These are phyloP conservation scores for Promerops cafer DNA, from an alignment of 2,113 vertebrate genomes.

Conservation along the genomic window DNA sequence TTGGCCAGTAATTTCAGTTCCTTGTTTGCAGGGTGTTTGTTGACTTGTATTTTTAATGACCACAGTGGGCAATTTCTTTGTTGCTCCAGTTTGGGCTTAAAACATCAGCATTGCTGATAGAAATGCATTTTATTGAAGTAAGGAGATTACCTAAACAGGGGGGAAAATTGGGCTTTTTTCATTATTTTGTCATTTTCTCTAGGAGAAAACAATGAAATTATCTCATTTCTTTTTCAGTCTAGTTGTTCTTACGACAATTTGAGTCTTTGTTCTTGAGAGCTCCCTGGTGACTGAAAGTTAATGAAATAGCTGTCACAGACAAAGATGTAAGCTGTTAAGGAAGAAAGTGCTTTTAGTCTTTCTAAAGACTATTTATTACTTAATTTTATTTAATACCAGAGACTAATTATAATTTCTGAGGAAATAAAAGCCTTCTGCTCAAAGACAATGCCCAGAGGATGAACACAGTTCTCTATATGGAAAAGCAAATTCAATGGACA, in stretches of 20 bases:
- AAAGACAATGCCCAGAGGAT: neutral
- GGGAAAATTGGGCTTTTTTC: neutral
- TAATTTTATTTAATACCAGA: neutral
- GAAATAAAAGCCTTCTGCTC: neutral
- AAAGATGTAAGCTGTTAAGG: neutral
- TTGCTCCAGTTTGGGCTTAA: neutral
- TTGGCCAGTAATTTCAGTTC: neutral
- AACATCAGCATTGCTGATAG: neutral
- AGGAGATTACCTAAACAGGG: neutral
- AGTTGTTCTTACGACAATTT: neutral
- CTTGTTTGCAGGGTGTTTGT: neutral
- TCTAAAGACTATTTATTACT: neutral
- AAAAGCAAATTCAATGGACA: neutral
- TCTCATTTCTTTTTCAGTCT: neutral
- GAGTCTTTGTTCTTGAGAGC: conserved; percentile 6
- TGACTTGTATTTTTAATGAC: neutral
- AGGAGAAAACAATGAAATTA: neutral
- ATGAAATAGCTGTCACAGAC: conserved; percentile 14
- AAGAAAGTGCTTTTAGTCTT: neutral
- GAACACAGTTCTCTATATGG: neutral
- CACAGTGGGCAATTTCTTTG: neutral
- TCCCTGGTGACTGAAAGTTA: conserved; percentile 11
- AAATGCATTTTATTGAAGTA: neutral
- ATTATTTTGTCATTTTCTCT: neutral
- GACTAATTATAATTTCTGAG: neutral